A percentile compares a stretch with the other conserved stretches of the same genome.
Evolutionary conservation across 1,140 invertebrate species (phyloP).

Genomic region (Cherax quadricarinatus): DNA sequence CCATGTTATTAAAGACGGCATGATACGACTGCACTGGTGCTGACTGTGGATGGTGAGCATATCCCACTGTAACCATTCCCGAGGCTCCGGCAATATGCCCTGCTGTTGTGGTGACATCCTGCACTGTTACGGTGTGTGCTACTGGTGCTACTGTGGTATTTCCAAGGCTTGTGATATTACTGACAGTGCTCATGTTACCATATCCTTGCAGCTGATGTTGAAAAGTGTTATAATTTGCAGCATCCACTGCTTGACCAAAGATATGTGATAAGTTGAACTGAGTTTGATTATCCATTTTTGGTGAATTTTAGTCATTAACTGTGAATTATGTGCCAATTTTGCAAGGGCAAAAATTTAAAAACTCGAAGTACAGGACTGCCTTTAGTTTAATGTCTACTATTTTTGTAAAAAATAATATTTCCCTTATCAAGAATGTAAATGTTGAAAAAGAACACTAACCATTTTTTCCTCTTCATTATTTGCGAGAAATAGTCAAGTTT

Average conservation of each 20-base stretch:
- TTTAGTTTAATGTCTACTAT: too few relatives aligned
- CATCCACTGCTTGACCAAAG: conserved; percentile 40
- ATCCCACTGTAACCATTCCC: conserved; percentile 20
- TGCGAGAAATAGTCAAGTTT: not conserved
- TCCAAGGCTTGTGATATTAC: not conserved
- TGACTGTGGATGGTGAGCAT: conserved; percentile 42
- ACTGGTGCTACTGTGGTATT: not conserved
- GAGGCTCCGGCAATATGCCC: conserved; percentile 1
- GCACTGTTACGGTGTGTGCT: conserved; percentile 14
- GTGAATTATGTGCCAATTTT: not conserved
- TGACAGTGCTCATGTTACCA: conserved; percentile 17
- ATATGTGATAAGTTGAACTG: conserved; percentile 43
- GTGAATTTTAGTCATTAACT: not conserved
- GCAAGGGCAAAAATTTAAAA: not conserved
- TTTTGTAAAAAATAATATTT: not conserved
- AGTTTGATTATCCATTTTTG: conserved; percentile 36
- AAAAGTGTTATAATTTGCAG: conserved; percentile 39
- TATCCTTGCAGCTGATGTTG: conserved; percentile 56
- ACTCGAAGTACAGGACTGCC: not conserved
- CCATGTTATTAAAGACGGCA: conserved; percentile 42
- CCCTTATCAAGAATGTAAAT: not conserved
- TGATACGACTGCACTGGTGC: conserved; percentile 10
- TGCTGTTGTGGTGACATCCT: not conserved
- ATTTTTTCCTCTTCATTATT: not conserved
- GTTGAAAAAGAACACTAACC: not conserved